Conservation (phyloP, 2,113 vertebrate species). For the Sebastes schlegelii region DNA sequence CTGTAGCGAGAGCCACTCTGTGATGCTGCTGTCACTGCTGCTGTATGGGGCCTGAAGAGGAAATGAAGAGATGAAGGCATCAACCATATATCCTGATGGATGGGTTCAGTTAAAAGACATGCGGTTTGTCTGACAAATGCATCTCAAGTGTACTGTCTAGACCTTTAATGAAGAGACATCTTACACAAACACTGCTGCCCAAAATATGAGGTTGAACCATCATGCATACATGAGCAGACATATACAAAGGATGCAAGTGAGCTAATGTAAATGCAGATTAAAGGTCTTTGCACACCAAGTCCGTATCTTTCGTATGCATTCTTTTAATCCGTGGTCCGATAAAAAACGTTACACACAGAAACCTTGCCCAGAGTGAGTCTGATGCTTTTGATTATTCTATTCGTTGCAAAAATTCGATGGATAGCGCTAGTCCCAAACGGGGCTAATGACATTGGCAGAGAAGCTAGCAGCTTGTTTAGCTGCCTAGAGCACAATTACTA, state of each 20-base stretch:
- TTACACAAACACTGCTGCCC: too few relatives aligned
- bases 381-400: too few relatives aligned
- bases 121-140: background rate
- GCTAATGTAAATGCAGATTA: background rate
- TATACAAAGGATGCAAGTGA: background rate
- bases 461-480: too few relatives aligned
- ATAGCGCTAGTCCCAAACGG: too few relatives aligned
- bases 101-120: background rate
- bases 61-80: background rate
- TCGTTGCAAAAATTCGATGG: too few relatives aligned
- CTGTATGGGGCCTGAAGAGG: slow-evolving; percentile 76
- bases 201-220: background rate
- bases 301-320: too few relatives aligned
- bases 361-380: too few relatives aligned
- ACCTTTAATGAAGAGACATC: background rate
- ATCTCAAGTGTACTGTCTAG: background rate
- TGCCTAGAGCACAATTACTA: too few relatives aligned
- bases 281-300: too few relatives aligned
- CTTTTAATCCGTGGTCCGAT: too few relatives aligned
- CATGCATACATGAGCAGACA: background rate
- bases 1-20: slow-evolving; percentile 92
- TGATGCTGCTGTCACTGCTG: slow-evolving; percentile 77
- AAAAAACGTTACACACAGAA: too few relatives aligned
- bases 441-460: too few relatives aligned
- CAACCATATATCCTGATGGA: background rate